Conservation (phyloP, 2,888 invertebrate genomes). For the Tineola bisselliella region DNA sequence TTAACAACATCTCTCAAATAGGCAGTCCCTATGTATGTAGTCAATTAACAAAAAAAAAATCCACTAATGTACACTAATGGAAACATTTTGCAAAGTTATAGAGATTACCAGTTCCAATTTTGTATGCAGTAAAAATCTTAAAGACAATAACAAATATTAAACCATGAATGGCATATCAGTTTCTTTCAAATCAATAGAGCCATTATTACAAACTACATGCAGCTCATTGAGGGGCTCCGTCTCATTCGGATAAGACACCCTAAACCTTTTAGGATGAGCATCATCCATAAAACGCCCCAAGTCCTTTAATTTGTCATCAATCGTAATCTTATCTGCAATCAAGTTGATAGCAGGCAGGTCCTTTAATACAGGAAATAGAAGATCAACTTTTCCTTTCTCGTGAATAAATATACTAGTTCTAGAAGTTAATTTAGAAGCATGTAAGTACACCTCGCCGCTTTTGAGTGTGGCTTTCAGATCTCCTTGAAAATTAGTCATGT, state of each 20-base stretch:
- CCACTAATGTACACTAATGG: no score
- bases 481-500: conserved; percentile 53
- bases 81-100: no score
- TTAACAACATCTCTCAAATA: no score
- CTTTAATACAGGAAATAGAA: conserved; percentile 48
- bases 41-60: no score
- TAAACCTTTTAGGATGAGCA: conserved; percentile 53
- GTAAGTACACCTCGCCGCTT: conserved; percentile 58
- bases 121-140: no score
- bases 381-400: conserved; percentile 58
- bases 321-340: conserved; percentile 58
- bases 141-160: not conserved
- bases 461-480: conserved; percentile 54
- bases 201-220: conserved; percentile 63
- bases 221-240: conserved; percentile 52
- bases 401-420: conserved; percentile 64
- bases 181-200: conserved; percentile 56
- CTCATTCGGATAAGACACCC: conserved; percentile 31
- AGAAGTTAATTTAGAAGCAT: conserved; percentile 47
- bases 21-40: no score
- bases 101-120: no score
- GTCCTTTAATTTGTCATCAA: conserved; percentile 55
- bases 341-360: conserved; percentile 58
- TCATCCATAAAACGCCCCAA: conserved; percentile 59
- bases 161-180: conserved; percentile 46